Percentiles rank a stretch among this genome's conserved stretches.
Conservation (phyloP, 2,888 invertebrate genomes). For the Carcina quercana region DNA sequence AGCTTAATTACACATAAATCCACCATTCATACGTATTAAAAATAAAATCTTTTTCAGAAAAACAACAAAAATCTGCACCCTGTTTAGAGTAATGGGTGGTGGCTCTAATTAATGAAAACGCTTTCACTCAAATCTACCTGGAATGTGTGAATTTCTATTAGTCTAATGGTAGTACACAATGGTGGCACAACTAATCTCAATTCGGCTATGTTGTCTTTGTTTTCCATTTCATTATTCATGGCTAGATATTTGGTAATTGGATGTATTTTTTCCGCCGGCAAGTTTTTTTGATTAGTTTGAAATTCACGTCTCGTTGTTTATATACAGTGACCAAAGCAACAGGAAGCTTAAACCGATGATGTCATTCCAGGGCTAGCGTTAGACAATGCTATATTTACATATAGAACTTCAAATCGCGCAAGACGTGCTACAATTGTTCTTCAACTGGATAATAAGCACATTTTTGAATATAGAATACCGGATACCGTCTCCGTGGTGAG, state of each 20-base stretch:
- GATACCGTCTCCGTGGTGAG: background rate
- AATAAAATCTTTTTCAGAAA: slow-evolving; percentile 49
- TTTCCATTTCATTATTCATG: background rate
- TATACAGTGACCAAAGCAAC: slow-evolving; percentile 1
- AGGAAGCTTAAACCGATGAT: slow-evolving; percentile 3
- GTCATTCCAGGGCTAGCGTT: slow-evolving; percentile 3
- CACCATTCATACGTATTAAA: slow-evolving; percentile 50
- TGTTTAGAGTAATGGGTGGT: slow-evolving; percentile 23
- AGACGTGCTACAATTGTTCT: no score
- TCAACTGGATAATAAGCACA: no score
- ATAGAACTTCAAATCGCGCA: no score
- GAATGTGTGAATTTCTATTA: slow-evolving; percentile 5
- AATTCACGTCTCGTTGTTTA: background rate
- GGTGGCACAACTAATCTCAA: background rate
- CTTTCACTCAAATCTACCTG: slow-evolving; percentile 10
- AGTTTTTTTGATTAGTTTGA: background rate
- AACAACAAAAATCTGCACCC: slow-evolving; percentile 30
- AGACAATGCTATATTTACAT: no score
- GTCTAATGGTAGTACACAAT: slow-evolving; percentile 1
- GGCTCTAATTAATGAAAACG: slow-evolving; percentile 27
- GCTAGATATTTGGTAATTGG: background rate
- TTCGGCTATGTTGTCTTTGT: background rate
- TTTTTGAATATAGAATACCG: no score
- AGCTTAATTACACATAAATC: slow-evolving; percentile 39
- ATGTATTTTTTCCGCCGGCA: background rate